phyloP scores from a whole-genome alignment of 1,140 invertebrate species.

The Caenorhabditis latens region DNA sequence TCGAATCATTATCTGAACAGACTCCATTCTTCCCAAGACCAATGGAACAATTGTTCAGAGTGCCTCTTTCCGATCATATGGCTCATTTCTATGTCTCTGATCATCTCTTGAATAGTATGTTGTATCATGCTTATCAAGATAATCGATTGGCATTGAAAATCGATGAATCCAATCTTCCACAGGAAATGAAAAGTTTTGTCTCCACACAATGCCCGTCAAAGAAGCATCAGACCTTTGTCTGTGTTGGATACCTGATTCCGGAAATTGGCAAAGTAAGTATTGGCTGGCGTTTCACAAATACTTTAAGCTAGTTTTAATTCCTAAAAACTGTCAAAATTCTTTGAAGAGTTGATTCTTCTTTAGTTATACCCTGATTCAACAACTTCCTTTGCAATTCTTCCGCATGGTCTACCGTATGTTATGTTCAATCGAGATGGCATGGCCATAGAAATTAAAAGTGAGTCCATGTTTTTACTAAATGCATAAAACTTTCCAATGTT shows the following conservation, averaged over 20 bases:
- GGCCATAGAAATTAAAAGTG: slow-evolving; percentile 71
- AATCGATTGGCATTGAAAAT: slow-evolving; percentile 74
- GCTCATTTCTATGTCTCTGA: slow-evolving; percentile 77
- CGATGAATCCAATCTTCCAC: slow-evolving; percentile 68
- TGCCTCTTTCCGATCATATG: slow-evolving; percentile 71
- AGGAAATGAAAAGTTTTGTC: slow-evolving; percentile 73
- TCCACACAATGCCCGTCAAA: slow-evolving; percentile 69
- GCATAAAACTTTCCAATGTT: neutral
- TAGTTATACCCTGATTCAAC: slow-evolving; percentile 75
- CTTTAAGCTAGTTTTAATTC: neutral
- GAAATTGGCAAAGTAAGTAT: slow-evolving; percentile 63
- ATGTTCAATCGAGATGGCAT: slow-evolving; percentile 70
- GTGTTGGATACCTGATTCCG: slow-evolving; percentile 75
- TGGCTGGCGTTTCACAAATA: no score
- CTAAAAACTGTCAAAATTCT: neutral
- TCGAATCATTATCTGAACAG: slow-evolving; percentile 63
- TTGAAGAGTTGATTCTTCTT: neutral
- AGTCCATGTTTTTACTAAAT: neutral
- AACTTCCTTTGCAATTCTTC: slow-evolving; percentile 75
- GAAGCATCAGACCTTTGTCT: slow-evolving; percentile 69
- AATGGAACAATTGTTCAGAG: slow-evolving; percentile 34
- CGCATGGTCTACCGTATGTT: slow-evolving; percentile 74
- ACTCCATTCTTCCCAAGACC: slow-evolving; percentile 73
- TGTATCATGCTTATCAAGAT: slow-evolving; percentile 76
- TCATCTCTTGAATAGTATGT: slow-evolving; percentile 75